A percentile compares a stretch with the other conserved stretches of the same genome.
These are phyloP conservation scores for Ormyrus labotus DNA, from an alignment of 2,888 invertebrate genomes.

Conservation along the genomic window DNA sequence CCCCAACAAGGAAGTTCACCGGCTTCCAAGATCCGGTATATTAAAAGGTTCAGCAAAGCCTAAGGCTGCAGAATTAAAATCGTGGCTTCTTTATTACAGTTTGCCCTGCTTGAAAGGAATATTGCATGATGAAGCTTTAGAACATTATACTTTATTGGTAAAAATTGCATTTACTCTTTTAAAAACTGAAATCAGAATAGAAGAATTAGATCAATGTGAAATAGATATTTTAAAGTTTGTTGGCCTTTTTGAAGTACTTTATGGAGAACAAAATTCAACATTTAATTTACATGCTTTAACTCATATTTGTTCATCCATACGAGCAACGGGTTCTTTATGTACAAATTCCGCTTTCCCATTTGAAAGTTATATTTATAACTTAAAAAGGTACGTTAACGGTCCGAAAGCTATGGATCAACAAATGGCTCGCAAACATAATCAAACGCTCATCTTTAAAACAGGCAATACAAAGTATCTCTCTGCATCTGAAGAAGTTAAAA, in stretches of 20 bases:
- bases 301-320: not conserved
- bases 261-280: not conserved
- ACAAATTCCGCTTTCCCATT: conserved; percentile 11
- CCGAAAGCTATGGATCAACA: not conserved
- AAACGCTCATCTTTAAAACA: not conserved
- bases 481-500: not conserved
- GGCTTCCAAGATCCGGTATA: too few relatives aligned
- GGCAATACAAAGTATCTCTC: not conserved
- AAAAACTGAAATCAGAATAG: not conserved
- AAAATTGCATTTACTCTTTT: not conserved
- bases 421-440: not conserved
- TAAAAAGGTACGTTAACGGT: conserved; percentile 4
- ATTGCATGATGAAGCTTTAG: not conserved
- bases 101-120: not conserved
- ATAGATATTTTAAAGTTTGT: not conserved
- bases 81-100: not conserved
- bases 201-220: not conserved
- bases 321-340: conserved; percentile 1
- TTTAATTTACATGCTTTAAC: conserved; percentile 5
- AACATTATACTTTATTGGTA: not conserved
- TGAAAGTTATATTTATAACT: conserved; percentile 13
- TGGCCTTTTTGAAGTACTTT: not conserved
- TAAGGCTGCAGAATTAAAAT: too few relatives aligned
- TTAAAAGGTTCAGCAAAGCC: too few relatives aligned
- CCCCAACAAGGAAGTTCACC: too few relatives aligned